Percentiles rank a stretch among this genome's conserved stretches.
phyloP scores from a whole-genome alignment of 2,797 vertebrate genomes.

The Acestrorhynchus altus region DNA sequence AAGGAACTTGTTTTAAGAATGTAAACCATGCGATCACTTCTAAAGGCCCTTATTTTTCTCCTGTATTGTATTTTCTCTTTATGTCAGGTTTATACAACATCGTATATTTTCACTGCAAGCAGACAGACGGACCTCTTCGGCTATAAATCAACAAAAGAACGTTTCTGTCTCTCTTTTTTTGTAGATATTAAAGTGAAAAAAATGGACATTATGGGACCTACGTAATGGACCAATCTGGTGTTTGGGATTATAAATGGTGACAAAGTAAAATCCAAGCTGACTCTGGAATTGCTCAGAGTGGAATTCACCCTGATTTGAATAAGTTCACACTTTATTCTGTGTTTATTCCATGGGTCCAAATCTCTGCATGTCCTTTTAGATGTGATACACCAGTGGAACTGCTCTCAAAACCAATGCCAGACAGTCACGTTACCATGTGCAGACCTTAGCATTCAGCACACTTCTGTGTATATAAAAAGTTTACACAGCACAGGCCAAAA shows the following conservation, averaged over 20 bases:
- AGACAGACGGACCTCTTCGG: neutral
- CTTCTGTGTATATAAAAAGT: neutral
- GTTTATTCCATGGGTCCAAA: neutral
- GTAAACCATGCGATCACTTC: conserved; percentile 7
- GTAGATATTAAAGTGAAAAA: conserved; percentile 1
- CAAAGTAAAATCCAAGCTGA: neutral
- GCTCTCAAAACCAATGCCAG: neutral
- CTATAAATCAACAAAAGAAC: neutral
- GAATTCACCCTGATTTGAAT: neutral
- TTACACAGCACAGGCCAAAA: neutral
- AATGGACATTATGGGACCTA: neutral
- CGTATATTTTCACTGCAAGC: conserved; percentile 10
- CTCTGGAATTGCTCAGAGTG: neutral
- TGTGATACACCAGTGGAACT: neutral
- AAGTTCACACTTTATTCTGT: too few relatives aligned
- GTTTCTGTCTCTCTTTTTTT: conserved; percentile 8
- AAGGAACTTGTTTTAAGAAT: conserved; percentile 17
- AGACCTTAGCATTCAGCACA: neutral
- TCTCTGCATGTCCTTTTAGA: neutral
- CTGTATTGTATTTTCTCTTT: conserved; percentile 12
- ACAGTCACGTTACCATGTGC: neutral
- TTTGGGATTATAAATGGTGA: neutral
- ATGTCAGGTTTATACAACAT: neutral
- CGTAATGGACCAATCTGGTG: neutral
- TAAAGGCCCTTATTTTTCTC: neutral